These are phyloP conservation scores for Drosophila miranda DNA, from an alignment of 1,140 invertebrate species.

Conservation along the genomic window DNA sequence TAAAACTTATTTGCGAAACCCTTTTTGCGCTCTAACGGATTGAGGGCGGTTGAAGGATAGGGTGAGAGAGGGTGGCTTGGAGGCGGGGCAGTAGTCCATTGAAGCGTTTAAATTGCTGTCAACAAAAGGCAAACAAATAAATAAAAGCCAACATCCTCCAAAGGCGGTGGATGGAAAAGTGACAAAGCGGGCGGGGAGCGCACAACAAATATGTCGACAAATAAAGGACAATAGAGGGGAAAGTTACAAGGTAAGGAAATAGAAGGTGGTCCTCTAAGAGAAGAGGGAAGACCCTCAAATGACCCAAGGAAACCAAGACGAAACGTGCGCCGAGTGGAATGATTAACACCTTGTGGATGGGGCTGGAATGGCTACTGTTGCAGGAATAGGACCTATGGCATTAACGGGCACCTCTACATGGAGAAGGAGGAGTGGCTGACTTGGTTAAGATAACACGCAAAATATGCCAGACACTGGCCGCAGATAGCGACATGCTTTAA, in stretches of 20 bases:
- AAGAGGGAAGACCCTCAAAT: slow-evolving; percentile 45
- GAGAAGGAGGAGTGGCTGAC: slow-evolving; percentile 5
- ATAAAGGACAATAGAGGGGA: slow-evolving; percentile 41
- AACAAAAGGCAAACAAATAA: slow-evolving; percentile 80
- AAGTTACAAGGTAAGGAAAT: slow-evolving; percentile 6
- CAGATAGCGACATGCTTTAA: slow-evolving; percentile 49
- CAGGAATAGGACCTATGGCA: not conserved
- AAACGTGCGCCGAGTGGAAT: slow-evolving; percentile 64
- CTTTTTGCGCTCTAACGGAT: slow-evolving; percentile 62
- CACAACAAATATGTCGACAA: slow-evolving; percentile 69
- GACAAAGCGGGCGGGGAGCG: slow-evolving; percentile 52
- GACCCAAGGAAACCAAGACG: slow-evolving; percentile 59
- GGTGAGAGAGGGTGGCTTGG: not conserved
- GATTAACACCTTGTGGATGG: slow-evolving; percentile 65
- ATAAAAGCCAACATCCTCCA: slow-evolving; percentile 65
- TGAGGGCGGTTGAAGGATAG: not conserved
- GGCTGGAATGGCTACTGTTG: not conserved
- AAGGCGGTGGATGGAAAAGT: slow-evolving; percentile 38
- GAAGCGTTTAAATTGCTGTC: slow-evolving; percentile 80
- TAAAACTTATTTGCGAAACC: slow-evolving; percentile 77
- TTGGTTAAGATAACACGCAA: slow-evolving; percentile 43
- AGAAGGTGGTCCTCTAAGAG: slow-evolving; percentile 5
- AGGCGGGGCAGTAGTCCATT: slow-evolving; percentile 49
- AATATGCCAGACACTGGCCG: slow-evolving; percentile 40
- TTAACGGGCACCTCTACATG: no score